Percentiles rank a stretch among this genome's conserved stretches.
Evolutionary conservation across 64 coral and sea anemone species (phyloP).

Genomic region (Montipora capricornis): DNA sequence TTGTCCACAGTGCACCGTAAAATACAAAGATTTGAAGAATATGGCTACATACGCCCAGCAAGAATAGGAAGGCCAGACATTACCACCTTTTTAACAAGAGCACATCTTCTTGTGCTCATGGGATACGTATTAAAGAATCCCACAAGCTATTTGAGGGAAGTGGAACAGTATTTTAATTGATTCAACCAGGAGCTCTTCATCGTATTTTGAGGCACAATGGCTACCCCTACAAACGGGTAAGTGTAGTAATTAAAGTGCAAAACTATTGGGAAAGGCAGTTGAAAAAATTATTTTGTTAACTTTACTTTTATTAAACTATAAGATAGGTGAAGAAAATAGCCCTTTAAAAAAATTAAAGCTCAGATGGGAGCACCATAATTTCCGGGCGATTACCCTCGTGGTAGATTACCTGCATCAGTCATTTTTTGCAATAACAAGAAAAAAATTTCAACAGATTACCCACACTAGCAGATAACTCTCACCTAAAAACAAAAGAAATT

Average conservation of each 20-base stretch:
- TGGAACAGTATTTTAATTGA: conserved; percentile 19
- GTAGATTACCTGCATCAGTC: no score
- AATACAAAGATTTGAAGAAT: conserved; percentile 28
- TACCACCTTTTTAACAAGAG: conserved; percentile 43
- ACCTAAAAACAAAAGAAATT: no score
- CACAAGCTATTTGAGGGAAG: conserved; percentile 28
- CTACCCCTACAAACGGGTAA: conserved; percentile 42
- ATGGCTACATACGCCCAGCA: conserved; percentile 46
- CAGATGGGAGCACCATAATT: background rate
- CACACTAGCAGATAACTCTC: no score
- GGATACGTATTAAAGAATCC: conserved; percentile 31
- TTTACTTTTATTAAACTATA: background rate
- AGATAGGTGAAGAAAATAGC: conserved; percentile 63
- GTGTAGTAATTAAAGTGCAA: background rate
- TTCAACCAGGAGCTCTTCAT: conserved; percentile 37
- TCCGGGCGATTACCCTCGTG: no score
- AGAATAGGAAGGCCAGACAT: conserved; percentile 58
- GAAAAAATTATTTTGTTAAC: background rate
- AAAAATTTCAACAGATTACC: no score
- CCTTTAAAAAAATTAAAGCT: conserved; percentile 24
- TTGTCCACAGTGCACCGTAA: conserved; percentile 18
- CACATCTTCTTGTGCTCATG: conserved; percentile 48
- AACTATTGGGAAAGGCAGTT: background rate
- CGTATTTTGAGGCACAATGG: conserved; percentile 29
- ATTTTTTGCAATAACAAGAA: no score